Evolutionary conservation across 2,113 vertebrate species (phyloP), one percentile per base, ranked within the genome.

Genomic region (Carassius auratus): DNA sequence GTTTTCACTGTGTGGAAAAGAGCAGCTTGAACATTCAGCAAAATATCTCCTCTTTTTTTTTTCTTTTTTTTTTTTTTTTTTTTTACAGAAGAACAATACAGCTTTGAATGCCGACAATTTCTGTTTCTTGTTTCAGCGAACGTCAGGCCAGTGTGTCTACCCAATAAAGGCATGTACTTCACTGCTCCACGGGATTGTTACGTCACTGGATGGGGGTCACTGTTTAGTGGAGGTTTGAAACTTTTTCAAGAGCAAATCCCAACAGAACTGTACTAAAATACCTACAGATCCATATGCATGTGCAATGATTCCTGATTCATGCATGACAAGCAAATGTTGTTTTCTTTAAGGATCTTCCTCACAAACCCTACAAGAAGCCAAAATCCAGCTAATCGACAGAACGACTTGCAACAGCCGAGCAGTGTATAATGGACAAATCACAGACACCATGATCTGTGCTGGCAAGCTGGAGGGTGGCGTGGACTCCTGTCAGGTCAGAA

Each of bases 401-500:
- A 13, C 68, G 0, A 87, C 0, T 0, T 99, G 98, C 80, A 97
- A 97, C 89, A 57, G 2, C 1, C 0, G 0, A 30, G 0, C 0
- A 0, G 76, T 96, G 57, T 96, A 98, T 23, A 13, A 91, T 0
- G 93, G 92, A 21, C 7, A 75, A 13, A 61, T 99, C 89, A 95
- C 94, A 0, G n/a, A 95, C 2, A 89, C 93, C 64, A 99, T 99
- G 97, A 79, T 99, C 87, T 99, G 98, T 85, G 97, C 97, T 0
- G 97, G 97, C 1, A 93, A 86, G 33, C 92, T 97, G 59, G 0
- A 0, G 36, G 98, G 97, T 61, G 91, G 90, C 45, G 14, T 95
- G 0, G 98, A 99, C 87, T 91, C 96, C 4, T 99, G 98, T 87
- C 97, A 99, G 96, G 98, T 98, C 89, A 91, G 90, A 86, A 19